These are phyloP conservation scores for Drymodes brunneopygia DNA, from an alignment of 2,113 vertebrate genomes.

Conservation along the genomic window DNA sequence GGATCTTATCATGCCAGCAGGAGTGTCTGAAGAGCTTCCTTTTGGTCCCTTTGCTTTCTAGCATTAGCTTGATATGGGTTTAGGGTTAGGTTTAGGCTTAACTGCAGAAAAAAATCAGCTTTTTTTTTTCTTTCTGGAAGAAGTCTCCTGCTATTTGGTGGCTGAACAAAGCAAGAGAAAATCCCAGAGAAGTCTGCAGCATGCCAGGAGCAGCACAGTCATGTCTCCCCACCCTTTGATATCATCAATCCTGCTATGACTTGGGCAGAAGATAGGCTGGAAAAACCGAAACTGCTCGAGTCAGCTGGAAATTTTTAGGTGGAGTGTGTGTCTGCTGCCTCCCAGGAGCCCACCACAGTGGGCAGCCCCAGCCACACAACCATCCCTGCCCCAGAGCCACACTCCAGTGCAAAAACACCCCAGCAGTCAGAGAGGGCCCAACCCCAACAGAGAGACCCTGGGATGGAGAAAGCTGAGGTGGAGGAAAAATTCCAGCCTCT, in stretches of 20 bases:
- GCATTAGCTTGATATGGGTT: not conserved
- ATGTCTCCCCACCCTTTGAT: not conserved
- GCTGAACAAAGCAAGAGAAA: not conserved
- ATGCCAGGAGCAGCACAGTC: not conserved
- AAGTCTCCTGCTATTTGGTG: not conserved
- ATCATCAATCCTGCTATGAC: conserved; percentile 34
- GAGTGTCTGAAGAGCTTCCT: not conserved
- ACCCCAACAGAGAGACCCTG: accelerated
- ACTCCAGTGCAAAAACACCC: accelerated
- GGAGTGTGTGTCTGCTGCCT: not conserved
- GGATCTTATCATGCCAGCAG: not conserved
- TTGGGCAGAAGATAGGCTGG: conserved; percentile 21
- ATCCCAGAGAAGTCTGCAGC: not conserved
- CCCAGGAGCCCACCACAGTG: not conserved
- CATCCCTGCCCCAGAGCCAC: accelerated
- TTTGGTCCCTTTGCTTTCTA: not conserved
- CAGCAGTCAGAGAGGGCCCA: not conserved
- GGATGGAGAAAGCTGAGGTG: not conserved
- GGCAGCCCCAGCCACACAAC: not conserved
- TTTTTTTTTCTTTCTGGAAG: not conserved
- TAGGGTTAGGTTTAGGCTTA: not conserved
- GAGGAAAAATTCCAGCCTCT: not conserved
- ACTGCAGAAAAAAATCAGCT: not conserved
- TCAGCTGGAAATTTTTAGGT: not conserved
- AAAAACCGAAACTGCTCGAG: not conserved